Conservation (phyloP, 2,113 vertebrate genomes). For the Erpornis zantholeuca region DNA sequence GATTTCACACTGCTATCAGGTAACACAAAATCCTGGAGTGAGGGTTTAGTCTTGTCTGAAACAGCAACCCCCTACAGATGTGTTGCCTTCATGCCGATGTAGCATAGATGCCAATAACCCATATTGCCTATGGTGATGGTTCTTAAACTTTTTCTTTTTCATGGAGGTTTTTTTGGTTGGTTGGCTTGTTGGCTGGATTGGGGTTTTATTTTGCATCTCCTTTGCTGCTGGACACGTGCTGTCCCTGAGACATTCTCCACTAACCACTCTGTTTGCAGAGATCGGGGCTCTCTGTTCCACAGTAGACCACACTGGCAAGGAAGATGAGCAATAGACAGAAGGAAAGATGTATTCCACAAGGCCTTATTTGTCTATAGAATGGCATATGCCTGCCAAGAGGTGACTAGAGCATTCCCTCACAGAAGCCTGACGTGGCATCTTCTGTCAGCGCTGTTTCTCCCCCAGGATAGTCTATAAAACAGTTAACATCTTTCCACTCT, state of each 20-base stretch:
- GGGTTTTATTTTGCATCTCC: fast-evolving
- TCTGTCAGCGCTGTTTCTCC: not conserved
- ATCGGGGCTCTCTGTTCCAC: not conserved
- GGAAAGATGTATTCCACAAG: not conserved
- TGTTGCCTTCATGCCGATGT: not conserved
- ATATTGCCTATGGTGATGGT: not conserved
- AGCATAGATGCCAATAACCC: not conserved
- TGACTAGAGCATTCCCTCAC: not conserved
- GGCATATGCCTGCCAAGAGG: not conserved
- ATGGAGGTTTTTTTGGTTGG: fast-evolving
- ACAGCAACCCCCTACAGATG: not conserved
- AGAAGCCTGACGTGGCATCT: not conserved
- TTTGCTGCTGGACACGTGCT: not conserved
- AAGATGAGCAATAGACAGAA: too few species aligned
- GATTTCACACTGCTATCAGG: not conserved
- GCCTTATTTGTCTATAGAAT: not conserved
- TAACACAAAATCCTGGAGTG: not conserved
- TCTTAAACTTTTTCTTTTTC: not conserved
- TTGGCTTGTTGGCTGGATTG: not conserved
- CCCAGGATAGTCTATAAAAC: not conserved
- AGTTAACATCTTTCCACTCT: not conserved
- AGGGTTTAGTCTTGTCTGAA: not conserved
- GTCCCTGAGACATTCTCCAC: not conserved
- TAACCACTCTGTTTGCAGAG: not conserved
- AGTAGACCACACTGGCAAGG: too few species aligned